Evolutionary conservation across 1,140 invertebrate species (phyloP), one percentile per base, ranked within the genome.

Genomic region (Trichonephila clavipes): DNA sequence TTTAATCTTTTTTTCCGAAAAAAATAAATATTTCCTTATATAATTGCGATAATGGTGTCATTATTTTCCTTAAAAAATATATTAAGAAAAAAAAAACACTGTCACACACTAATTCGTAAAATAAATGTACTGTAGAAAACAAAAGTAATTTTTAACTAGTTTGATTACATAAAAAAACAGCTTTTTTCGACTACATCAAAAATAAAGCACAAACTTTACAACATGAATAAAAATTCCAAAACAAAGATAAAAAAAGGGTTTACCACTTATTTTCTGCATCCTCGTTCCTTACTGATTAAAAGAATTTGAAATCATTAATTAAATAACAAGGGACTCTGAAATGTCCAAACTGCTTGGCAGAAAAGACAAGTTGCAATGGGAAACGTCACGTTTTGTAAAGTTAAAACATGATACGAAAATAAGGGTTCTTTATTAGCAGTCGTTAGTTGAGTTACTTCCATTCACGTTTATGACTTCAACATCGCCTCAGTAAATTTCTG

Each of bases 251-350:
- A 28, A 34, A 77, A 77, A 19, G 14, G 18, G 72, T 40, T 24
- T 34, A 18, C 28, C 51, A 51, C 8, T 51, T 51, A 5, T 1
- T 12, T 51, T 51, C 12, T 34, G 28, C 28, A 40, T 14, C 72
- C 18, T 77, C 24, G 72, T 77, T 40, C 5, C 72, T 77, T 16
- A 34, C 72, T 77, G 16, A 77, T 77, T 24, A 77, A 77, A 40
- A 77, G 72, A 24, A 34, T 77, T 77, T 40, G 24, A 77, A 77
- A 77, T 77, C 72, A 77, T 77, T 77, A 40, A 77, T 77, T 77
- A 77, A 77, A 77, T 77, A 77, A 77, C 72, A 16, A 77, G 28
- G 72, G 72, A 69, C n/a, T 69, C 66, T 69, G 10, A 69, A 28
- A 24, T 69, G 66, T 69, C 66, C 24, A 69, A 69, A 69, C 24